Evolutionary conservation across 1,140 invertebrate species (phyloP).

Genomic region (Pissodes strobi): DNA sequence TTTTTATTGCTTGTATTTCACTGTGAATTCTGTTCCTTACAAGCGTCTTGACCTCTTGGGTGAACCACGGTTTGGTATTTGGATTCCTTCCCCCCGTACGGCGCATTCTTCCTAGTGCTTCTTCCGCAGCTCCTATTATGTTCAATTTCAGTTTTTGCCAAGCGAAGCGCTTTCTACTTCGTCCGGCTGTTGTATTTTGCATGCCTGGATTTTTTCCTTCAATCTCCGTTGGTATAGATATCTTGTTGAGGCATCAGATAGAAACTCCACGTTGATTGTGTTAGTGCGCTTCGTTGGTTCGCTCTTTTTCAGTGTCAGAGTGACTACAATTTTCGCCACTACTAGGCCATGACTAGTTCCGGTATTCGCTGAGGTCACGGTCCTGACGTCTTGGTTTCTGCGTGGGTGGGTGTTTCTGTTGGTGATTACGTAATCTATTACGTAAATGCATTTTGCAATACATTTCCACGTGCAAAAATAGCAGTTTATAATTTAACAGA

Average conservation of each 20-base stretch:
- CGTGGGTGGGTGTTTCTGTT: not conserved
- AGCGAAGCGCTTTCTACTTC: not conserved
- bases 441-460: no score
- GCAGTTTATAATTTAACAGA: no score
- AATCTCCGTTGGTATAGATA: not conserved
- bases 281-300: not conserved
- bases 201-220: not conserved
- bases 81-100: not conserved
- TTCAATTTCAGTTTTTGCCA: not conserved
- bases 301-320: not conserved
- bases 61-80: no score
- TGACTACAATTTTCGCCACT: not conserved
- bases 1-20: no score
- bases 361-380: conserved; percentile 1
- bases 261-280: conserved; percentile 7
- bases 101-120: no score
- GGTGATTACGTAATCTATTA: conserved; percentile 5
- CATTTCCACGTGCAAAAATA: no score
- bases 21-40: no score
- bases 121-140: not conserved
- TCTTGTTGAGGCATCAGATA: not conserved
- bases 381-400: not conserved
- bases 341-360: not conserved
- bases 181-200: not conserved
- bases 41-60: no score